phyloP scores from a whole-genome alignment of 2,888 invertebrate genomes.

The Pammene fasciana region DNA sequence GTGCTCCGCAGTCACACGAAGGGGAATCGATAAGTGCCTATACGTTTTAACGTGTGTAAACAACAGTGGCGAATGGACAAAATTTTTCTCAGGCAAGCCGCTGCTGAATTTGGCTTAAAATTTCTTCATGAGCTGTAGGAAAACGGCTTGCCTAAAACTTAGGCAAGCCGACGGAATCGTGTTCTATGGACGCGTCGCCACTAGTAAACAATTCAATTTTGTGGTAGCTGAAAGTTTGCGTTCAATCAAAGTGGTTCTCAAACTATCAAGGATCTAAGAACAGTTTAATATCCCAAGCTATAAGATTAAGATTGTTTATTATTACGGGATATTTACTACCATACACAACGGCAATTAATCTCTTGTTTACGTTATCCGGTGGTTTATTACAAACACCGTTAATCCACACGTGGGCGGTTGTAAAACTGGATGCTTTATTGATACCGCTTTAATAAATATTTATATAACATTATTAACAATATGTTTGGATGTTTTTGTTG shows the following conservation, averaged over 20 bases:
- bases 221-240: background rate
- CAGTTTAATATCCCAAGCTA: slow-evolving; percentile 8
- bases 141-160: no score
- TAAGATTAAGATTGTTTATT: slow-evolving; percentile 39
- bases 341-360: slow-evolving; percentile 24
- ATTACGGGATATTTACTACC: slow-evolving; percentile 25
- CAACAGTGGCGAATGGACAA: no score
- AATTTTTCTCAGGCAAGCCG: no score
- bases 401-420: slow-evolving; percentile 42
- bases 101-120: no score
- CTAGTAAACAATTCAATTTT: slow-evolving; percentile 13
- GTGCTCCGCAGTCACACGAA: no score
- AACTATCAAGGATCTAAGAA: slow-evolving; percentile 21
- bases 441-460: slow-evolving; percentile 12
- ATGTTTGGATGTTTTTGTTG: background rate
- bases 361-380: slow-evolving; percentile 38
- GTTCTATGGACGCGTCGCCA: no score
- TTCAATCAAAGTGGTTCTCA: slow-evolving; percentile 19
- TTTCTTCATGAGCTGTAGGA: no score
- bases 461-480: slow-evolving; percentile 4
- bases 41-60: no score
- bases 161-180: no score
- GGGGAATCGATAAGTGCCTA: no score
- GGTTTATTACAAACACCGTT: slow-evolving; percentile 44
- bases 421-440: slow-evolving; percentile 23